Conservation (phyloP, 2,888 invertebrate species). For the Clusia tigrina region DNA sequence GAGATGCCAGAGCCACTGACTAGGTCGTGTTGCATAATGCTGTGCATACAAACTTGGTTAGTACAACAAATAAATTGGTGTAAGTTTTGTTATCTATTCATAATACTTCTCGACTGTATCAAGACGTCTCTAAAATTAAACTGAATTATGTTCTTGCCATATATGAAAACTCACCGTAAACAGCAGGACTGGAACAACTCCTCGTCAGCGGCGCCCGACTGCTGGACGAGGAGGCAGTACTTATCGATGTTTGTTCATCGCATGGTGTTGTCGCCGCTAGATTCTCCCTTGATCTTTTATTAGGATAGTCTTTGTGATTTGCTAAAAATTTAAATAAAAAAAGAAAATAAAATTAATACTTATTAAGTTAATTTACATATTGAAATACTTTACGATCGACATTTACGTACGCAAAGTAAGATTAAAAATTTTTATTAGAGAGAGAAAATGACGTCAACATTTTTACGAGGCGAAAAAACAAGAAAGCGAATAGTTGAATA, state of each 20-base stretch:
- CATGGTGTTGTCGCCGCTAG: slow-evolving; percentile 66
- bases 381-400: not conserved
- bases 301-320: slow-evolving; percentile 75
- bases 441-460: slow-evolving; percentile 14
- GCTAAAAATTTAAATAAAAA: slow-evolving; percentile 65
- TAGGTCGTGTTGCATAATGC: too few relatives aligned
- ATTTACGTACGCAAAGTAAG: too few relatives aligned
- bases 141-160: too few relatives aligned
- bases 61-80: too few relatives aligned
- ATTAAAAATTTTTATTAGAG: slow-evolving; percentile 7
- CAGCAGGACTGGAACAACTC: slow-evolving; percentile 68
- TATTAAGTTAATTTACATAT: not conserved
- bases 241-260: slow-evolving; percentile 69
- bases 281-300: slow-evolving; percentile 71
- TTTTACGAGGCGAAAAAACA: not conserved
- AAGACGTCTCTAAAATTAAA: too few relatives aligned
- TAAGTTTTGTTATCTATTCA: too few relatives aligned
- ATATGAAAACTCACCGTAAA: slow-evolving; percentile 60
- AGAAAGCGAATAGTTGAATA: not conserved
- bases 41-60: too few relatives aligned
- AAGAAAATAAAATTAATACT: not conserved
- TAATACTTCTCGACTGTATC: too few relatives aligned
- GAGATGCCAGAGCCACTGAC: too few relatives aligned
- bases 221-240: slow-evolving; percentile 54
- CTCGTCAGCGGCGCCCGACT: slow-evolving; percentile 63